A percentile compares a stretch with the other conserved stretches of the same genome.
These are phyloP conservation scores for Synergus umbraculus DNA, from an alignment of 2,888 invertebrate genomes.

Conservation along the genomic window DNA sequence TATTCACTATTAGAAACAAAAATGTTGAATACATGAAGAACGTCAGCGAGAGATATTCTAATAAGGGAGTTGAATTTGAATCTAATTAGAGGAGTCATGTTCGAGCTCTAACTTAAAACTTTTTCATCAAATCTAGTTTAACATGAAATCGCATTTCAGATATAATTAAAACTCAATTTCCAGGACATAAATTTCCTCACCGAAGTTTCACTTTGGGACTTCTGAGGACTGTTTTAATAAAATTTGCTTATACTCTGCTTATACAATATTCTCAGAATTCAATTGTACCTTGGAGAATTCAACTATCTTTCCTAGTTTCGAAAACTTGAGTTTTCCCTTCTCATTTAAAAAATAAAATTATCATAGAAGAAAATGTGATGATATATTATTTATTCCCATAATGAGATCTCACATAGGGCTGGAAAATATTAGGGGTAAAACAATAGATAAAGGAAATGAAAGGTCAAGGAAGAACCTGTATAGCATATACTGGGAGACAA, in stretches of 20 bases:
- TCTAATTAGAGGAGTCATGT: conserved; percentile 25
- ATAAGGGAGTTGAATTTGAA: conserved; percentile 2
- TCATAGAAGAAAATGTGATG: conserved; percentile 1
- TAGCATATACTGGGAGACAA: conserved; percentile 5
- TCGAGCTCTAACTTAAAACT: conserved; percentile 31
- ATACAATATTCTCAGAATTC: conserved; percentile 9
- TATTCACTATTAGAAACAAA: neutral
- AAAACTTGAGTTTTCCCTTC: neutral
- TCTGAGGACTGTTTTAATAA: conserved; percentile 10
- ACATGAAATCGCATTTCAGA: conserved; percentile 21
- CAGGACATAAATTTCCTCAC: conserved; percentile 29
- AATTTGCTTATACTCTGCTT: conserved; percentile 6
- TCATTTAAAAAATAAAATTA: conserved; percentile 1
- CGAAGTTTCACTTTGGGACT: neutral
- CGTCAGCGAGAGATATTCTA: neutral
- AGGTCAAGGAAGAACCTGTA: neutral
- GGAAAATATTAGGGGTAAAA: no score
- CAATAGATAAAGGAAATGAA: conserved; percentile 18
- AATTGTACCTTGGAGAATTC: neutral
- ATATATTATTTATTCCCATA: neutral
- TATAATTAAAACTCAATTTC: conserved; percentile 34
- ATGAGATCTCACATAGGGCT: neutral
- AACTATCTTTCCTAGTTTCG: conserved; percentile 7
- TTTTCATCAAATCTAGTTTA: conserved; percentile 37
- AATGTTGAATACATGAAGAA: neutral